Conservation (phyloP, 1,140 invertebrate species). For the Adelges cooleyi region DNA sequence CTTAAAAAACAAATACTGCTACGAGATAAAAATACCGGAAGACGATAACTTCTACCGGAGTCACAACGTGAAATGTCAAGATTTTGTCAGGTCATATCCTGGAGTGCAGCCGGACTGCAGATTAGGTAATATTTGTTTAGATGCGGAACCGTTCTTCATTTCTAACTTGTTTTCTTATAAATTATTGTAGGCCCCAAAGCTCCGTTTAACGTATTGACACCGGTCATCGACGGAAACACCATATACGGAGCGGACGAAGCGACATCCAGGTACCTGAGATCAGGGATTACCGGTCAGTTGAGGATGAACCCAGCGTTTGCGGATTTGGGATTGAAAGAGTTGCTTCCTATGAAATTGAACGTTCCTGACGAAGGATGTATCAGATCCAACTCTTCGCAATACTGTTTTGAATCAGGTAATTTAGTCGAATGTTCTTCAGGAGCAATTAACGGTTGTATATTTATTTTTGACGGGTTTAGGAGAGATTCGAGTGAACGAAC, state of each 20-base stretch:
- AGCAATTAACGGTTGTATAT: background rate
- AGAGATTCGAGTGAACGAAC: slow-evolving; percentile 89
- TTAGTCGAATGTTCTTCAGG: background rate
- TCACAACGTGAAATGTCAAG: slow-evolving; percentile 70
- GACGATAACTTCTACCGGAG: slow-evolving; percentile 85
- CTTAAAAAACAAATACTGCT: slow-evolving; percentile 78
- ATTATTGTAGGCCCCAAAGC: slow-evolving; percentile 50
- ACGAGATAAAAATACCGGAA: slow-evolving; percentile 76
- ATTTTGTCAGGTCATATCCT: slow-evolving; percentile 78
- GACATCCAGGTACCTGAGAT: slow-evolving; percentile 59
- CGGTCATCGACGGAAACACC: slow-evolving; percentile 70
- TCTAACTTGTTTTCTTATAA: background rate
- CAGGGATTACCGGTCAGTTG: slow-evolving; percentile 62
- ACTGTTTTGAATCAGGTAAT: slow-evolving; percentile 76
- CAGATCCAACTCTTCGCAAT: slow-evolving; percentile 72
- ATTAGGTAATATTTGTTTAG: slow-evolving; percentile 46
- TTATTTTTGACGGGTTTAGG: slow-evolving; percentile 42
- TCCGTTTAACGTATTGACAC: slow-evolving; percentile 72
- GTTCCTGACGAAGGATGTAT: slow-evolving; percentile 89
- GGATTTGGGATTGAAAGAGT: slow-evolving; percentile 75
- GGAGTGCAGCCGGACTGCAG: slow-evolving; percentile 68
- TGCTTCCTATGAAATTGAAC: slow-evolving; percentile 77
- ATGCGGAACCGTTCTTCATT: too few relatives aligned
- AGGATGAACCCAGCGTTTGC: slow-evolving; percentile 80
- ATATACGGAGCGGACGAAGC: slow-evolving; percentile 70